These are phyloP conservation scores for Eublepharis macularius DNA, from an alignment of 2,113 vertebrate species.

Conservation along the genomic window DNA sequence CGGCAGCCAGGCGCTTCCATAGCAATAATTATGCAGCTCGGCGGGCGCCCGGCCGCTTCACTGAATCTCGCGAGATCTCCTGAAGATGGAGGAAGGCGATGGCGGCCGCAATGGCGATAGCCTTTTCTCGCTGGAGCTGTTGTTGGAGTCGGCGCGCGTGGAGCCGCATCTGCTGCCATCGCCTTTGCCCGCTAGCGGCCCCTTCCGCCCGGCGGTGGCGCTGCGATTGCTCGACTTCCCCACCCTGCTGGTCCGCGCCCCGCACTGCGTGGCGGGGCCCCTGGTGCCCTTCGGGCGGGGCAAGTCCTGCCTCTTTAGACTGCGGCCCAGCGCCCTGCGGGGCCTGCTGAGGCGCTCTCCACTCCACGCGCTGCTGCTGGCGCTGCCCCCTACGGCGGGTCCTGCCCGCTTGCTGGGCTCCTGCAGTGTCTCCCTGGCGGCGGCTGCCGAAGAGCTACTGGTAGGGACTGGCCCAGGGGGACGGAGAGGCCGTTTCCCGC, in stretches of 20 bases:
- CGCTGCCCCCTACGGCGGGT: slow-evolving; percentile 45
- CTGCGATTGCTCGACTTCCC: slow-evolving; percentile 87
- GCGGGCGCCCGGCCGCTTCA: neutral
- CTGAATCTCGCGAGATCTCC: slow-evolving; percentile 5
- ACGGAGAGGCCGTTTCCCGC: slow-evolving; percentile 61
- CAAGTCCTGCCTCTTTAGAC: slow-evolving; percentile 85
- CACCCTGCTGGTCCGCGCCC: slow-evolving; percentile 77
- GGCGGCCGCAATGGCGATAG: slow-evolving; percentile 27
- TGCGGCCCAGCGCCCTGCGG: slow-evolving; percentile 31
- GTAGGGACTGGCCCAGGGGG: slow-evolving; percentile 58
- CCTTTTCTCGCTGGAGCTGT: slow-evolving; percentile 83
- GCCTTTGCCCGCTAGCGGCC: neutral
- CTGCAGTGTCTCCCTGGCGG: slow-evolving; percentile 75
- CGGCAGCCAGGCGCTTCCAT: slow-evolving; percentile 1
- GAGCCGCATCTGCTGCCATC: slow-evolving; percentile 13
- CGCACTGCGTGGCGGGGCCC: neutral
- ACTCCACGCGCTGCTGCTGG: slow-evolving; percentile 75
- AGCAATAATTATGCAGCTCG: neutral
- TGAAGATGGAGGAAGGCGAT: slow-evolving; percentile 27
- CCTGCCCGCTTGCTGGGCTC: slow-evolving; percentile 71
- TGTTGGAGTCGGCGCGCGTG: slow-evolving; percentile 80
- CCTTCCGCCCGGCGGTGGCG: slow-evolving; percentile 73
- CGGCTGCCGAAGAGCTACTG: slow-evolving; percentile 64
- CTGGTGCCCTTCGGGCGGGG: slow-evolving; percentile 72
- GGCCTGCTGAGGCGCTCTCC: slow-evolving; percentile 61